Conservation (phyloP, 2,113 vertebrate species). For the Terrapene triunguis region DNA sequence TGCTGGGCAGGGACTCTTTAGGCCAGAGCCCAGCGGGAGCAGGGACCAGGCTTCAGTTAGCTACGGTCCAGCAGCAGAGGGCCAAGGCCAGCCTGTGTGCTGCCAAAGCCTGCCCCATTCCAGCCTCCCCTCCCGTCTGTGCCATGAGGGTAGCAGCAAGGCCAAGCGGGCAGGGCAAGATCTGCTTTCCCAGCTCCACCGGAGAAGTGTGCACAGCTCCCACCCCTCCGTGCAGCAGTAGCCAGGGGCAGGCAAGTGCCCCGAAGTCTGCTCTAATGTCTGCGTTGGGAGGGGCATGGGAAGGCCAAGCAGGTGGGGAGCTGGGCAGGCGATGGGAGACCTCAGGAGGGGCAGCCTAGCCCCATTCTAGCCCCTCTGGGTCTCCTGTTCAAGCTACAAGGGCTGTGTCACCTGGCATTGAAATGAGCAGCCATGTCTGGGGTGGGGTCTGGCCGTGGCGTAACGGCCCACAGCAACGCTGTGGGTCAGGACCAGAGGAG, state of each 20-base stretch:
- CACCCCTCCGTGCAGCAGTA: not conserved
- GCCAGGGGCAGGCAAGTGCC: too few relatives aligned
- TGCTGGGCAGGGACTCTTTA: not conserved
- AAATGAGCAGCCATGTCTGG: too few relatives aligned
- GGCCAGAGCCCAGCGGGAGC: too few relatives aligned
- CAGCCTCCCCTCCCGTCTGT: not conserved
- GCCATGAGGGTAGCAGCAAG: not conserved
- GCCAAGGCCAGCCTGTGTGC: not conserved
- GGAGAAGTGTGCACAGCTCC: not conserved
- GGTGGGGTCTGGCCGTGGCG: too few relatives aligned
- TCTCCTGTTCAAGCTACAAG: too few relatives aligned
- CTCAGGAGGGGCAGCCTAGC: not conserved
- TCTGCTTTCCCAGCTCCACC: not conserved
- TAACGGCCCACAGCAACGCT: too few relatives aligned
- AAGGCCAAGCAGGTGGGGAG: too few relatives aligned
- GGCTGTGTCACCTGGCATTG: accelerated
- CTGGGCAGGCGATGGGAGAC: not conserved
- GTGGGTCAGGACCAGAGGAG: not conserved
- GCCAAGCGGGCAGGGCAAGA: too few relatives aligned
- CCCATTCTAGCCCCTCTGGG: not conserved
- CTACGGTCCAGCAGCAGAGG: not conserved
- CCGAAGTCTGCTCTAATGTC: not conserved
- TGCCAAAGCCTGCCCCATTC: not conserved
- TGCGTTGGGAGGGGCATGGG: not conserved
- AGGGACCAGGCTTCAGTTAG: not conserved